Base-by-base conservation (phyloP, 2,113 vertebrate species). In the Gorsachius goisagi region DNA sequence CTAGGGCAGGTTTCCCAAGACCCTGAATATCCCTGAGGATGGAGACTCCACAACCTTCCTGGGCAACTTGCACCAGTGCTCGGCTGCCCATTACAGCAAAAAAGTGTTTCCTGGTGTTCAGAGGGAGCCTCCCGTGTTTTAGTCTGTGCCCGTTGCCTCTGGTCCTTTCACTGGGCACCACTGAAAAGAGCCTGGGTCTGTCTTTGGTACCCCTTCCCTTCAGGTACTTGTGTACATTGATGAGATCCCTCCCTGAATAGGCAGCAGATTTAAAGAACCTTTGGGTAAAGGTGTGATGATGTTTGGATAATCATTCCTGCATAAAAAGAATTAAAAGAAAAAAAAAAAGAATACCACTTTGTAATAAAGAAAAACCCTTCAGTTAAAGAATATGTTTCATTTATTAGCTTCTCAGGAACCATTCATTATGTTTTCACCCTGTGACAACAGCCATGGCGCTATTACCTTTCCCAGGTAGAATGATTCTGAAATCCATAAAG, bases 311-410 rank as follows among this genome's bases (percentile, higher is more conserved):
- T 45, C 1, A 20, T 55, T 79, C 21, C 9, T 37, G 27, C 3
- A 13, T 3, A 76, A 30, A 14, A 81, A n/a, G 5, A 47, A 69
- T 75, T 56, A 35, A 30, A 27, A 18, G 39, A 11, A 2, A 22
- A n/a, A 20, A 13, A 52, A 45, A 41, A 56, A 12, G 0, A 35
- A 27, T 7, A 11, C 0, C 2, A 23, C 14, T 8, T 52, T 23
- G 5, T 44, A 82, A 69, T 77, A 49, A 71, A 59, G n/a, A 59
- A 74, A n/a, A 18, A 0, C 0, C 5, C 11, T 76, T 89, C 35
- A 49, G 32, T 68, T 53, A 39, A 73, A 49, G 28, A 56, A 15
- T 13, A 26, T 0, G 0, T 64, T 84, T 76, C 3, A 47, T 10
- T 88, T 82, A 39, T 76, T 73, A 76, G 6, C 19, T 47, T 56